phyloP scores from a whole-genome alignment of 2,888 invertebrate genomes.

The Hedya salicella region DNA sequence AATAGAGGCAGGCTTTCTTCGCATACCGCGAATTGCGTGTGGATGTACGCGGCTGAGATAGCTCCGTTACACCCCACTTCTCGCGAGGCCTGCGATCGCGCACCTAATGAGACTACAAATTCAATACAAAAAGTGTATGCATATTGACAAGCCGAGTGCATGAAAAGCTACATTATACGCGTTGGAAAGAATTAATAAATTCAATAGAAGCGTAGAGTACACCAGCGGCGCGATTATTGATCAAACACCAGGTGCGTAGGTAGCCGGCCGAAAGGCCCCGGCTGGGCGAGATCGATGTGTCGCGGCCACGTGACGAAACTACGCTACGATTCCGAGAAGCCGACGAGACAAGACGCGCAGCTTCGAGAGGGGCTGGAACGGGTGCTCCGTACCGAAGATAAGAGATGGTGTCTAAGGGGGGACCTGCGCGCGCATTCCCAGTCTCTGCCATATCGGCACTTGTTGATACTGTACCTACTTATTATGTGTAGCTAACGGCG shows the following conservation, averaged over 20 bases:
- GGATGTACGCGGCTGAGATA: constrained; percentile 50
- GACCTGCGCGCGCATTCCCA: constrained; percentile 60
- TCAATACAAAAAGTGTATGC: constrained; percentile 42
- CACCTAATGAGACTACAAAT: constrained; percentile 55
- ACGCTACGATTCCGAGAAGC: constrained; percentile 26
- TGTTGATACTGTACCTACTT: constrained; percentile 53
- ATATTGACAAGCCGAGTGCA: constrained; percentile 31
- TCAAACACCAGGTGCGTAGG: constrained; percentile 43
- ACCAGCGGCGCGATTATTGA: constrained; percentile 37
- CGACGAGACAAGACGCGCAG: constrained; percentile 33
- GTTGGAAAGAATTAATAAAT: constrained; percentile 3
- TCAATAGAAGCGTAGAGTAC: constrained; percentile 17
- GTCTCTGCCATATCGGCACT: constrained; percentile 52
- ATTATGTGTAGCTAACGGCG: constrained; percentile 18
- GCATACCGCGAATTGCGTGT: constrained; percentile 75
- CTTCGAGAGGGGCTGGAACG: constrained; percentile 21
- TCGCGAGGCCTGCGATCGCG: constrained; percentile 64
- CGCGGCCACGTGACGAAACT: constrained; percentile 37
- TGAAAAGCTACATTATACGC: constrained; percentile 14
- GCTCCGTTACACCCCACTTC: constrained; percentile 76
- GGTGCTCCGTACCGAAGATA: constrained; percentile 23
- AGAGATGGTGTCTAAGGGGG: constrained; percentile 46
- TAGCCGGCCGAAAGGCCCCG: constrained; percentile 17
- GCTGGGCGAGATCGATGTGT: constrained; percentile 30
- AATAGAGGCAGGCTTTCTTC: constrained; percentile 64